A percentile compares a stretch with the other conserved stretches of the same genome.
These are phyloP conservation scores for Hymenochirus boettgeri DNA, from an alignment of 2,113 vertebrate species.

Conservation along the genomic window DNA sequence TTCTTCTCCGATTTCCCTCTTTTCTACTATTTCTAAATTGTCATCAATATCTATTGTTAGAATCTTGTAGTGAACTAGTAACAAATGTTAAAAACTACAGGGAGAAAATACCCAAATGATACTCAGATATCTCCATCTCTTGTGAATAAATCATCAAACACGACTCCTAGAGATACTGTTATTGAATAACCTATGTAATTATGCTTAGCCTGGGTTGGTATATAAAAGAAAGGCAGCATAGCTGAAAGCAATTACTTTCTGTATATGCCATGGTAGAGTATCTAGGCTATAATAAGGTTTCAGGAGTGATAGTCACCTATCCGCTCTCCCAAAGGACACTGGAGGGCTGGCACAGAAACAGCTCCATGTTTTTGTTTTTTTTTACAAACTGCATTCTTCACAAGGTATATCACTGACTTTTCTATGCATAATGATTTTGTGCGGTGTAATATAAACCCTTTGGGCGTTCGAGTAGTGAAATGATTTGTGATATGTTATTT, in stretches of 20 bases:
- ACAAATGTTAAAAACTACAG: slow-evolving; percentile 5
- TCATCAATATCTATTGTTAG: no score
- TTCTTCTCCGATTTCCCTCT: neutral
- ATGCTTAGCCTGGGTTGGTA: neutral
- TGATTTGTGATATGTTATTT: neutral
- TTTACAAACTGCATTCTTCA: neutral
- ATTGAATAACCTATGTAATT: neutral
- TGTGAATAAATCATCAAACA: slow-evolving; percentile 3
- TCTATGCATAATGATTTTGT: neutral
- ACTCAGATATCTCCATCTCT: neutral
- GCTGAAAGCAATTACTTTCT: slow-evolving; percentile 19
- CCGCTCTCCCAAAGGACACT: neutral
- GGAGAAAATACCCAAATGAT: neutral
- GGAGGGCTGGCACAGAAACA: slow-evolving; percentile 12
- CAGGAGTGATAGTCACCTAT: neutral
- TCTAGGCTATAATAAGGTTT: neutral
- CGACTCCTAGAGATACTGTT: slow-evolving; percentile 2
- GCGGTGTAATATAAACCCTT: slow-evolving; percentile 8
- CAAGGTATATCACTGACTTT: slow-evolving; percentile 4
- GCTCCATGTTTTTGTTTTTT: slow-evolving; percentile 24
- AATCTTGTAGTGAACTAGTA: no score
- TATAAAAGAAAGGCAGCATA: neutral
- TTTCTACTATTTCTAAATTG: neutral
- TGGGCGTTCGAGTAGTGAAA: neutral
- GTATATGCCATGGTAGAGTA: slow-evolving; percentile 8